Conservation (phyloP, 2,888 invertebrate genomes). For the Malacosoma neustria region DNA sequence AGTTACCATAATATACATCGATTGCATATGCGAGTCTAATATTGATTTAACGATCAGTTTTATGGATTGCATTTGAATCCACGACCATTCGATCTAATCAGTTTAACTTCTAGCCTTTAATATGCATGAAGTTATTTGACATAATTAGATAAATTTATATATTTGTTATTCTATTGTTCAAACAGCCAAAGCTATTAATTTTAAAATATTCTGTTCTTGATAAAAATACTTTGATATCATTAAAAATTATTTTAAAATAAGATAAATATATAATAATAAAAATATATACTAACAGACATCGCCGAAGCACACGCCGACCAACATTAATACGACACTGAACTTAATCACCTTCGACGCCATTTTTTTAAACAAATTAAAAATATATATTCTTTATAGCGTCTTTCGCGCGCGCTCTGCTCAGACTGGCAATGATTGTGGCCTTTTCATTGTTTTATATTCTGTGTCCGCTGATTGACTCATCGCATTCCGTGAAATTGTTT, state of each 20-base stretch:
- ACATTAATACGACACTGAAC: slow-evolving; percentile 62
- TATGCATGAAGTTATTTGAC: too few species aligned
- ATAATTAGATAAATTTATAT: too few species aligned
- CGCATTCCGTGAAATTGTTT: slow-evolving; percentile 31
- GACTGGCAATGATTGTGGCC: slow-evolving; percentile 62
- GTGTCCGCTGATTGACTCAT: slow-evolving; percentile 32
- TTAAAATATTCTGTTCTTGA: neutral
- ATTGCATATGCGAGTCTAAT: too few species aligned
- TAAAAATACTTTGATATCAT: neutral
- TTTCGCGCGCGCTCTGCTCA: slow-evolving; percentile 33
- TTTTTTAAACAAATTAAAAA: slow-evolving; percentile 28
- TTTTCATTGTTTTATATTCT: slow-evolving; percentile 16
- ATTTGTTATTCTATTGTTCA: too few species aligned
- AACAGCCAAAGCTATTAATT: neutral
- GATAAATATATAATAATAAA: slow-evolving; percentile 1
- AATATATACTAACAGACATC: slow-evolving; percentile 53
- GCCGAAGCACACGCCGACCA: slow-evolving; percentile 43
- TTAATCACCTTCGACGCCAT: slow-evolving; percentile 63
- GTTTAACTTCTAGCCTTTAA: too few species aligned
- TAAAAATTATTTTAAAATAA: neutral
- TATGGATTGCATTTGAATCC: too few species aligned
- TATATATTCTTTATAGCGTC: slow-evolving; percentile 30
- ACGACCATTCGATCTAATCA: too few species aligned
- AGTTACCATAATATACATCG: too few species aligned
- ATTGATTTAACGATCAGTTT: too few species aligned